A percentile compares a stretch with the other conserved stretches of the same genome.
phyloP scores from a whole-genome alignment of 2,113 vertebrate species.

The Pardalotus punctatus region DNA sequence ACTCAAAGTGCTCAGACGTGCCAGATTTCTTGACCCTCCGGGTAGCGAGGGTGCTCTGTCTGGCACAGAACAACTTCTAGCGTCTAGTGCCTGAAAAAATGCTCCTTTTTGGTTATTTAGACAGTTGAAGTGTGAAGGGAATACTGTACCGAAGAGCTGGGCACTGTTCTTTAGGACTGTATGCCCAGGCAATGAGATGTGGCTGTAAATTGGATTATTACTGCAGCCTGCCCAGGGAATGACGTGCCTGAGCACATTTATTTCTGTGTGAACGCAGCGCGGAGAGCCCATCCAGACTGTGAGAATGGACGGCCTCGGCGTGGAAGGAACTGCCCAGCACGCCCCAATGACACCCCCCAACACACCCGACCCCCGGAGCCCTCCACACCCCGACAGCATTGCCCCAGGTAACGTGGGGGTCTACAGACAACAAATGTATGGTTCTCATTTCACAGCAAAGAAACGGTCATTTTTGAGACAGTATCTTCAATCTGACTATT shows the following conservation, averaged over 20 bases:
- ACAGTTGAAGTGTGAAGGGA: not conserved
- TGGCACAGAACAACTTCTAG: not conserved
- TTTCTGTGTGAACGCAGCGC: constrained; percentile 51
- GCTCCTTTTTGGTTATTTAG: not conserved
- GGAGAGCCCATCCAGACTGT: constrained; percentile 68
- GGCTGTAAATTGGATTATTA: not conserved
- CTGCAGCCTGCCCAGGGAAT: not conserved
- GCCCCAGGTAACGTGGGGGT: constrained; percentile 81
- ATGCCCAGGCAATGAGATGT: not conserved
- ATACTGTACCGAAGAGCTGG: not conserved
- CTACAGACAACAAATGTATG: too few species aligned
- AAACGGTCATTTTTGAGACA: not conserved
- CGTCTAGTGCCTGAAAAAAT: not conserved
- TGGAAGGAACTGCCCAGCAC: constrained; percentile 68
- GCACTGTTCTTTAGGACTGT: not conserved
- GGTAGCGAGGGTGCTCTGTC: not conserved
- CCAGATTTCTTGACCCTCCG: not conserved
- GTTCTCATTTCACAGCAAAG: not conserved
- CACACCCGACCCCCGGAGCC: constrained; percentile 70
- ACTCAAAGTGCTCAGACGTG: not conserved
- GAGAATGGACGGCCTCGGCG: constrained; percentile 42
- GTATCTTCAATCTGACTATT: not conserved
- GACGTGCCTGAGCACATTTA: not conserved
- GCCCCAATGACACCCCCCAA: constrained; percentile 76
- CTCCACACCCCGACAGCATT: constrained; percentile 83